Conservation (phyloP, 2,888 invertebrate genomes). For the Linnaemya vulpina region DNA sequence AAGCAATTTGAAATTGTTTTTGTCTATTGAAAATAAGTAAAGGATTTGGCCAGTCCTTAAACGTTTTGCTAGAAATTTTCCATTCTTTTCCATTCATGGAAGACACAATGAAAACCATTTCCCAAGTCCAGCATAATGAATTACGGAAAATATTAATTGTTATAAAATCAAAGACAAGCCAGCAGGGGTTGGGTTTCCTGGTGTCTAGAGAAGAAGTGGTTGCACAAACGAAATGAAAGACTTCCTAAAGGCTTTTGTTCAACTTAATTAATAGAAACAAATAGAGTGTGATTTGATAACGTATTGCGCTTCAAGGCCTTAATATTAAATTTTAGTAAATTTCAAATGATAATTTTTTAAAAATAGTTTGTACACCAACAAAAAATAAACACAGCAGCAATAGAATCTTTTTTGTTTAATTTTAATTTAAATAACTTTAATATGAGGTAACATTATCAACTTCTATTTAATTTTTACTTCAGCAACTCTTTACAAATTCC, state of each 20-base stretch:
- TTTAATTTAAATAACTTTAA: no score
- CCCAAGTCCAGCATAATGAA: not conserved
- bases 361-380: not conserved
- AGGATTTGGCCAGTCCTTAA: not conserved
- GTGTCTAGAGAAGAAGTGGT: not conserved
- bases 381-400: not conserved
- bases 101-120: not conserved
- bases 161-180: conserved; percentile 18
- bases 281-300: not conserved
- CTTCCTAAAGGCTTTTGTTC: not conserved
- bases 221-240: not conserved
- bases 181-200: not conserved
- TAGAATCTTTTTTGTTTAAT: no score
- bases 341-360: no score
- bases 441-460: no score
- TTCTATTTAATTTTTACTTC: no score
- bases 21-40: not conserved
- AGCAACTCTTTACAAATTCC: no score
- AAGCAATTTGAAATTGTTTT: not conserved
- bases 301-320: not conserved
- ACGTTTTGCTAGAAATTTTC: conserved; percentile 6
- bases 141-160: conserved; percentile 2
- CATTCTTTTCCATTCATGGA: not conserved
- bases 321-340: no score
- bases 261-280: not conserved